Conservation (phyloP, 1,140 invertebrate genomes). For the Bombus balteatus region DNA sequence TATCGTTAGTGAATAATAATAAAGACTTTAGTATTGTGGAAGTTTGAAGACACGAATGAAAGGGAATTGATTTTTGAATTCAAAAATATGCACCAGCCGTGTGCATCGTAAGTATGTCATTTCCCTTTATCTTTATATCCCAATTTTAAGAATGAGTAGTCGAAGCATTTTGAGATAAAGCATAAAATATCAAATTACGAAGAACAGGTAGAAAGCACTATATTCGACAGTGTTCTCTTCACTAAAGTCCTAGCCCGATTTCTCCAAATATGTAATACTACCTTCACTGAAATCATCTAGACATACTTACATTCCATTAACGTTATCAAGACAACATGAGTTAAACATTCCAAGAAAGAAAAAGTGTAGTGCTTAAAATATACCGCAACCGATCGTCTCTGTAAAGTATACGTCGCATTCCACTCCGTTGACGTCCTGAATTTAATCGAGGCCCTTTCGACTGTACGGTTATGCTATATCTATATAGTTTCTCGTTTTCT, state of each 20-base stretch:
- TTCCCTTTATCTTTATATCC: background rate
- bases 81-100: background rate
- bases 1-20: background rate
- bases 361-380: conserved; percentile 41
- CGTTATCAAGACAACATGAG: conserved; percentile 8
- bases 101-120: background rate
- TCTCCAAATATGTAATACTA: background rate
- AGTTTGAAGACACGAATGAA: background rate
- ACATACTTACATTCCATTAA: background rate
- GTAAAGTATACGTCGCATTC: conserved; percentile 50
- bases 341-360: conserved; percentile 27
- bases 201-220: background rate
- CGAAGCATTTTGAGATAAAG: background rate
- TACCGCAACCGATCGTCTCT: background rate
- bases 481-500: conserved; percentile 34
- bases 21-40: fast-evolving
- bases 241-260: background rate
- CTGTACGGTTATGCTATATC: background rate
- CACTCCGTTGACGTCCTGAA: conserved; percentile 38
- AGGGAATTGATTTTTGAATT: background rate
- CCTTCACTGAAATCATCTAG: background rate
- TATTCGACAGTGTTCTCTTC: too few species aligned
- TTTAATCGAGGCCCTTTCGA: conserved; percentile 36
- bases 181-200: background rate
- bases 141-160: background rate